A percentile compares a stretch with the other conserved stretches of the same genome.
phyloP scores from a whole-genome alignment of 1,140 invertebrate species.

The Bombus haemorrhoidalis region DNA sequence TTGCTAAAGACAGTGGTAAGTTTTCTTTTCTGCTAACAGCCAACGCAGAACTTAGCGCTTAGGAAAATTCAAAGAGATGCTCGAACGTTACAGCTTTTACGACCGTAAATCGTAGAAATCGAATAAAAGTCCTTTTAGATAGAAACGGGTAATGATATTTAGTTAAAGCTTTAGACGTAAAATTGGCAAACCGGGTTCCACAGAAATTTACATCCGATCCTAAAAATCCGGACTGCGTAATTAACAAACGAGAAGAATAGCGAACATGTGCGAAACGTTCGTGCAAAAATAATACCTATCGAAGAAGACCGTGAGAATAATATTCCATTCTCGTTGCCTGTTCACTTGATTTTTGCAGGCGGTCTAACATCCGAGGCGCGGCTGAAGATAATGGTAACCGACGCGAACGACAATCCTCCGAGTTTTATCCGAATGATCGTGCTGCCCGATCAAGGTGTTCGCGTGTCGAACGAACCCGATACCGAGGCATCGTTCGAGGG shows the following conservation, averaged over 20 bases:
- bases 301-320: not conserved
- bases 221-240: too few relatives aligned
- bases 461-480: slow-evolving; percentile 83
- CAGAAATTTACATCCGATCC: too few relatives aligned
- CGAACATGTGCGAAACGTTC: too few relatives aligned
- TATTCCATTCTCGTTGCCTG: not conserved
- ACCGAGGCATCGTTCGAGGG: slow-evolving; percentile 74
- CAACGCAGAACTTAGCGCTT: not conserved
- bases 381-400: slow-evolving; percentile 88
- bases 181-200: too few relatives aligned
- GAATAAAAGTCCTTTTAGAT: too few relatives aligned
- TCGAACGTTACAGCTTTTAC: too few relatives aligned
- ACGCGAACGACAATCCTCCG: slow-evolving; percentile 94
- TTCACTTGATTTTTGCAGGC: slow-evolving; percentile 25
- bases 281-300: too few relatives aligned
- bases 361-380: slow-evolving; percentile 88
- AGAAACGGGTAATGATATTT: too few relatives aligned
- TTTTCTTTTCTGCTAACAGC: not conserved
- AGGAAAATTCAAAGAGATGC: not conserved
- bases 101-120: too few relatives aligned
- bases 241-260: too few relatives aligned
- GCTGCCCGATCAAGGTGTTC: slow-evolving; percentile 86
- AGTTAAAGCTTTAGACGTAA: too few relatives aligned
- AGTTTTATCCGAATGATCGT: slow-evolving; percentile 87
- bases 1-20: slow-evolving; percentile 87